A percentile compares a stretch with the other conserved stretches of the same genome.
Evolutionary conservation across 2,888 invertebrate genomes (phyloP).

Genomic region (Mactromeris polynyma): DNA sequence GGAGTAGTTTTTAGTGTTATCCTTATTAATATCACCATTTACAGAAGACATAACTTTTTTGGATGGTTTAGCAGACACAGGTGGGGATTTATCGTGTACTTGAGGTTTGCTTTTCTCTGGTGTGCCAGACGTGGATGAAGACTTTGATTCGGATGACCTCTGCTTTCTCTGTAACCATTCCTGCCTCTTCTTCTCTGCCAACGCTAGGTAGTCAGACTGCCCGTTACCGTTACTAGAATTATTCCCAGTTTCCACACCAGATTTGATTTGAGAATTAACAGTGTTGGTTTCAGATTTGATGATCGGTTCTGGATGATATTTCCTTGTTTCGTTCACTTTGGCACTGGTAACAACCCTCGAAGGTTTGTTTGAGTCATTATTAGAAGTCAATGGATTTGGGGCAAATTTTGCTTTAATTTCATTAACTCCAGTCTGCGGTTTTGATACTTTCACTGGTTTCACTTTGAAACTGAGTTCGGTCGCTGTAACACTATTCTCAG

Average conservation of each 20-base stretch:
- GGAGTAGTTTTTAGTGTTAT: constrained; percentile 34
- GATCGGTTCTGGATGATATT: constrained; percentile 49
- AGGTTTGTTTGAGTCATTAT: constrained; percentile 28
- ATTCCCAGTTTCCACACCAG: constrained; percentile 24
- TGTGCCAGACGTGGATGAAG: constrained; percentile 49
- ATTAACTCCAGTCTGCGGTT: constrained; percentile 55
- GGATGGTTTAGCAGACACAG: constrained; percentile 59
- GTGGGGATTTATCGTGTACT: constrained; percentile 40
- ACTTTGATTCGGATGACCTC: constrained; percentile 58
- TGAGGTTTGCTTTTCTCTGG: constrained; percentile 59
- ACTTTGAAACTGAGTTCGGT: constrained; percentile 60
- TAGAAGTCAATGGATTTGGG: constrained; percentile 52
- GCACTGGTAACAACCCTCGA: constrained; percentile 20
- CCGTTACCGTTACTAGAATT: constrained; percentile 56
- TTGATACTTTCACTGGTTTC: constrained; percentile 47
- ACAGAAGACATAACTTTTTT: constrained; percentile 50
- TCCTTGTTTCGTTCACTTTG: constrained; percentile 41
- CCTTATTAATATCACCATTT: constrained; percentile 58
- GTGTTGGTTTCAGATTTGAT: constrained; percentile 45
- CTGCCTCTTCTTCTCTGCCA: constrained; percentile 84
- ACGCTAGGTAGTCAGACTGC: constrained; percentile 79
- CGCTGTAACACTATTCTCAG: constrained; percentile 34
- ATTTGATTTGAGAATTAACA: constrained; percentile 25
- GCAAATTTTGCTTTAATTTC: constrained; percentile 62
- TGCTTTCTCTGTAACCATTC: constrained; percentile 80